Evolutionary conservation across 2,113 vertebrate species (phyloP), one percentile per base, ranked within the genome.

Genomic region (Pelmatolapia mariae): DNA sequence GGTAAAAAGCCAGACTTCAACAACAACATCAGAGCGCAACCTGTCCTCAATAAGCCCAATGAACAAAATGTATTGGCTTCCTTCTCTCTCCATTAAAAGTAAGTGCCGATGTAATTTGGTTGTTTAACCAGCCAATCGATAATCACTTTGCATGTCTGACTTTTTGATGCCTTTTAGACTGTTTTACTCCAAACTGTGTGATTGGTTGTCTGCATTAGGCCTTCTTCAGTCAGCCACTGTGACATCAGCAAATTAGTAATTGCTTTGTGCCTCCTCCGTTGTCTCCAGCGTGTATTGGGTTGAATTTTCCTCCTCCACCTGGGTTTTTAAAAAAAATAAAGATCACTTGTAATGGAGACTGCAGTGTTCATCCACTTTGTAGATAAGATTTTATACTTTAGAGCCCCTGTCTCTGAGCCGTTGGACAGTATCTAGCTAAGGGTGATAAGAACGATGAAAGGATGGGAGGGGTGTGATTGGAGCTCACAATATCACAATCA

Each of bases 71-170:
- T 68, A 61, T 83, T 19, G 45, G 38, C 36, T 89, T 80, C 76
- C 33, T 83, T 79, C 33, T 80, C 36, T 59, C 56, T 83, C 78
- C 56, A 87, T 90, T 90, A 86, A 91, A 92, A 73, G 76, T 80
- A 87, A 80, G 38, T 83, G 57, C 76, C 3, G 26, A 43, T 90
- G 82, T 90, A 76, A 91, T 90, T 88, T 91, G 71, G 81, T 89
- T 86, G 88, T 92, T 90, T 89, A 89, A 88, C 84, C 84, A 88
- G 82, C 73, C 52, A 89, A 89, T 92, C 84, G 4, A 91, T 94
- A 88, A 85, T 87, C 89, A 71, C 80, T 84, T 78, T 86, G 79
- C 18, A 13, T 56, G 66, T 71, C 84, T 86, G 11, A 26, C 45
- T 71, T 88, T 86, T 89, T 86, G 52, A 86, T 83, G 45, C 86